phyloP scores from a whole-genome alignment of 30 jellyfish, hydroid and myxozoan genomes.

The Turritopsis rubra region DNA sequence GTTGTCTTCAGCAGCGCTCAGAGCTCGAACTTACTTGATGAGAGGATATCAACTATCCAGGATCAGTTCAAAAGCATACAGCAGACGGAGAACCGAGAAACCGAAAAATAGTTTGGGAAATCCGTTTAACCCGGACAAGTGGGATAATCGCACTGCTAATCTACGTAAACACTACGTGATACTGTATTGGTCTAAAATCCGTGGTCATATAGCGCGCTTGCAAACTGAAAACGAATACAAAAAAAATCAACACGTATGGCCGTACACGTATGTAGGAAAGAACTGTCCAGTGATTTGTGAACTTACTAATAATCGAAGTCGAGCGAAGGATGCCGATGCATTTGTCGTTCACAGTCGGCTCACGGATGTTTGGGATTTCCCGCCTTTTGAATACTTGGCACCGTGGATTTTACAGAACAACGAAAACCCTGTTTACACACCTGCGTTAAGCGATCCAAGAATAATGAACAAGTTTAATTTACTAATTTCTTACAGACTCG shows the following conservation, averaged over 20 bases:
- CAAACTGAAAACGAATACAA: constrained; percentile 79
- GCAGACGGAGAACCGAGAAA: background rate
- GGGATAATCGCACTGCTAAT: constrained; percentile 76
- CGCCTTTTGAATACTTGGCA: constrained; percentile 85
- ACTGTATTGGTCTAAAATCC: constrained; percentile 90
- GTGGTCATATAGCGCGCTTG: constrained; percentile 83
- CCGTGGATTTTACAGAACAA: constrained; percentile 97
- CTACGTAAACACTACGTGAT: constrained; percentile 52
- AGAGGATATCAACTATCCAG: background rate
- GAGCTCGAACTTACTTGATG: background rate
- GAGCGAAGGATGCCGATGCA: constrained; percentile 94
- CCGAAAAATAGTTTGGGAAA: constrained; percentile 55
- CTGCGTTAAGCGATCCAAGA: constrained; percentile 85
- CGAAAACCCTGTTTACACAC: constrained; percentile 98
- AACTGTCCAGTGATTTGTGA: constrained; percentile 91
- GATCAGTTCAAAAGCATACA: background rate
- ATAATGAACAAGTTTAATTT: constrained; percentile 87
- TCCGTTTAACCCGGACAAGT: constrained; percentile 83
- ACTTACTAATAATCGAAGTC: constrained; percentile 72
- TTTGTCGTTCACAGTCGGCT: constrained; percentile 93
- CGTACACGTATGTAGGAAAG: constrained; percentile 92
- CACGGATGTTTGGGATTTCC: constrained; percentile 95
- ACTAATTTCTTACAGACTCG: constrained; percentile 79
- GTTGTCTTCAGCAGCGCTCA: background rate
- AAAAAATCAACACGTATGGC: constrained; percentile 89